Evolutionary conservation across 2,113 vertebrate species (phyloP).

Genomic region (Sturnus vulgaris): DNA sequence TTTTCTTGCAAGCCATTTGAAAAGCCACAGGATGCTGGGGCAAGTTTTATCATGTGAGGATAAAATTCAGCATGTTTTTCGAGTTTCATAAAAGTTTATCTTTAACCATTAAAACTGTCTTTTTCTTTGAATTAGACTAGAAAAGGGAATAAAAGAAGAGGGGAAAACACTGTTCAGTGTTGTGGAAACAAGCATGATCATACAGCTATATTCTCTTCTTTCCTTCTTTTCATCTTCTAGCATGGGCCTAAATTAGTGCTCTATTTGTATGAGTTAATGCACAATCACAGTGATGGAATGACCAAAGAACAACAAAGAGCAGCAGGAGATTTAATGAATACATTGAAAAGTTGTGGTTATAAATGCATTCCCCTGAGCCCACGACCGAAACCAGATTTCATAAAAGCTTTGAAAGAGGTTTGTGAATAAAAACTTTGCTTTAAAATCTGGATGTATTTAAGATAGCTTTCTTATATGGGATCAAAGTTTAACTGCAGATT

Average conservation of each 20-base stretch:
- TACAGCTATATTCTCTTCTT: neutral
- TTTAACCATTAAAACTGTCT: neutral
- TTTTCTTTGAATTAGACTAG: neutral
- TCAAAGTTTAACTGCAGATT: neutral
- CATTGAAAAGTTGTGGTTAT: conserved; percentile 86
- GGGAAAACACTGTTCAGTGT: neutral
- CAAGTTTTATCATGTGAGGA: neutral
- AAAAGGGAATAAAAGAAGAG: neutral
- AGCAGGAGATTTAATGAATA: conserved; percentile 82
- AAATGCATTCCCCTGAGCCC: conserved; percentile 83
- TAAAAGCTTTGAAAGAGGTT: conserved; percentile 89
- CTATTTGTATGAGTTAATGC: conserved; percentile 90
- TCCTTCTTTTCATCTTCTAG: conserved; percentile 65
- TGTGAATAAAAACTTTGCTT: conserved; percentile 19
- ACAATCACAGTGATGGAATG: conserved; percentile 82
- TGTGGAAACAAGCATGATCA: neutral
- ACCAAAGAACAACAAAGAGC: conserved; percentile 81
- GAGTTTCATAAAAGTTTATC: neutral
- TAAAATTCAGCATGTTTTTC: neutral
- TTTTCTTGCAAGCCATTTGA: neutral
- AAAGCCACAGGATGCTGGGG: neutral
- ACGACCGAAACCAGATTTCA: conserved; percentile 82
- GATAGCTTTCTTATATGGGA: neutral
- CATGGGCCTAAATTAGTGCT: conserved; percentile 92
- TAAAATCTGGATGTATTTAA: neutral